phyloP scores from a whole-genome alignment of 2,888 invertebrate species.

The Nomada lathburiana region DNA sequence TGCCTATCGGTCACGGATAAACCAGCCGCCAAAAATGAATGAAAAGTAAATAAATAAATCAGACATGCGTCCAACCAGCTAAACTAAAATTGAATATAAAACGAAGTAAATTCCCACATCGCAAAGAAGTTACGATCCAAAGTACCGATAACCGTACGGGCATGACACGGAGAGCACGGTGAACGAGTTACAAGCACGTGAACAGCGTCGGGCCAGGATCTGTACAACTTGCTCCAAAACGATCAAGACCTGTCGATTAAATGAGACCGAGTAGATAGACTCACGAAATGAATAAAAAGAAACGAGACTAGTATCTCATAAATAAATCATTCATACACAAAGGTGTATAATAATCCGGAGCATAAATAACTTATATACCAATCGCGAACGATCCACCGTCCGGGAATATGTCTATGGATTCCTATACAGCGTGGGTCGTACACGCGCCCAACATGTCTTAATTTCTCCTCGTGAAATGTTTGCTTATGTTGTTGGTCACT shows the following conservation, averaged over 20 bases:
- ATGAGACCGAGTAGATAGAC: background rate
- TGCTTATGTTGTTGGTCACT: slow-evolving; percentile 20
- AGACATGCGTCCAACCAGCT: too few species aligned
- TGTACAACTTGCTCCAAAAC: background rate
- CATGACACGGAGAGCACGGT: slow-evolving; percentile 1
- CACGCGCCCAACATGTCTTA: background rate
- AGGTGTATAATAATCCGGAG: background rate
- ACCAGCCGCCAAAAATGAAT: background rate
- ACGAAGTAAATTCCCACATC: background rate
- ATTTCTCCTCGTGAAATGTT: background rate
- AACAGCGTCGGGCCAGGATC: background rate
- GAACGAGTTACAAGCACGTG: slow-evolving; percentile 9
- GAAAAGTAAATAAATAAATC: background rate
- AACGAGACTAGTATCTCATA: background rate
- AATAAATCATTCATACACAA: background rate
- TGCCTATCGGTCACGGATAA: background rate
- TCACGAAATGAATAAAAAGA: background rate
- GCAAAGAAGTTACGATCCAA: background rate
- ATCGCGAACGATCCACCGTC: background rate
- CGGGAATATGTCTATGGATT: slow-evolving; percentile 14
- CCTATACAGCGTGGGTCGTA: background rate
- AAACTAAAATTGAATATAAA: background rate
- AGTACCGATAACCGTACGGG: background rate
- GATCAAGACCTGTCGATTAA: too few species aligned
- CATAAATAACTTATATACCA: background rate